Conservation (phyloP, 2,888 invertebrate species). For the Xanthorhoe designata region DNA sequence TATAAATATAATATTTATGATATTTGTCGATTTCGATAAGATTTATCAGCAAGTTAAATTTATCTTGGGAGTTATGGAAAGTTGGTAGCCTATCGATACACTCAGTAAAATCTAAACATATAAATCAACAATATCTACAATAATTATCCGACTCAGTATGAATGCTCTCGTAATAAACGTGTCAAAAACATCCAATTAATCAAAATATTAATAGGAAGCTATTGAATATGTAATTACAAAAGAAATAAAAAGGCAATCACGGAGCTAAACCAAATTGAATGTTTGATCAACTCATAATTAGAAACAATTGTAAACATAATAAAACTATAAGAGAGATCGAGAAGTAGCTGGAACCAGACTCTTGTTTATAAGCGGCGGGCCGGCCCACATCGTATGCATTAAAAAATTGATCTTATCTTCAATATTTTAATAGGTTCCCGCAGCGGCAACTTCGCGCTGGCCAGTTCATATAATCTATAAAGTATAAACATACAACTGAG, state of each 20-base stretch:
- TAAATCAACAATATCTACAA: neutral
- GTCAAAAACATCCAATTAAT: conserved; percentile 47
- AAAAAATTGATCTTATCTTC: conserved; percentile 82
- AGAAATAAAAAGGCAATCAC: conserved; percentile 71
- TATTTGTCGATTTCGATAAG: no score
- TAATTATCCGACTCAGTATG: neutral
- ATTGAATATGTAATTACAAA: conserved; percentile 80
- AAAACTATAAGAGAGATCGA: conserved; percentile 70
- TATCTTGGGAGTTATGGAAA: no score
- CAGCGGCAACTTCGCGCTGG: conserved; percentile 74
- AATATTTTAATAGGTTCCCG: conserved; percentile 84
- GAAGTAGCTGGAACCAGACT: conserved; percentile 71
- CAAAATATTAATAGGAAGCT: conserved; percentile 71
- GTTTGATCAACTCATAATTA: conserved; percentile 80
- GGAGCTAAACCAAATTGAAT: conserved; percentile 78
- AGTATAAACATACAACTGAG: conserved; percentile 58
- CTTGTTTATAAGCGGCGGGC: conserved; percentile 74
- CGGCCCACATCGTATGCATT: conserved; percentile 79
- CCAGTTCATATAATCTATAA: conserved; percentile 78
- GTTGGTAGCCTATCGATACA: no score
- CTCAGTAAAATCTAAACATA: neutral
- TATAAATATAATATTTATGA: no score
- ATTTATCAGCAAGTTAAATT: no score
- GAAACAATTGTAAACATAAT: conserved; percentile 81
- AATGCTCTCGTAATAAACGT: neutral